Evolutionary conservation across 2,113 vertebrate species (phyloP), one percentile per base, ranked within the genome.

Genomic region (Halcyon malimbica): DNA sequence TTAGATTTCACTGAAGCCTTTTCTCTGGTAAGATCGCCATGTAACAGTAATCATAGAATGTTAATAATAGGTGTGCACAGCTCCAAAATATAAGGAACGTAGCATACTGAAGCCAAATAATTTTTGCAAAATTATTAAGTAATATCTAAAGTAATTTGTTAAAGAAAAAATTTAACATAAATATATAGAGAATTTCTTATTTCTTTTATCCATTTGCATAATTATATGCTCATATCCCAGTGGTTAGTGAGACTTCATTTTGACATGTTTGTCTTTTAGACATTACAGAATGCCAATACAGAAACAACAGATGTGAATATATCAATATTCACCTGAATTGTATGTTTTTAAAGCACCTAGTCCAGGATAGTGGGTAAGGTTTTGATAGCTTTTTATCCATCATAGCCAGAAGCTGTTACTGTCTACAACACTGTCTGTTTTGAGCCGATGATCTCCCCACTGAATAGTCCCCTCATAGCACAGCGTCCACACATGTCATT

Each of bases 401-500:
- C 26, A 14, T 31, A 13, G 1, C 9, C 31, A 78, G 60, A 73
- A 71, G 18, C 18, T 39, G 13, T 35, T 87, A 51, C 33, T 71
- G 15, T 57, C 23, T 78, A 31, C 9, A 68, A 28, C 13, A 37
- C 2, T 84, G 39, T 31, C 56, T 84, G 42, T 42, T 56, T 64
- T 53, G 15, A 76, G 16, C 8, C 29, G 26, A 37, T 35, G 26
- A 31, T 41, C 20, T 76, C 15, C 13, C 8, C 29, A 65, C 1
- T 29, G 18, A 67, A 41, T 4, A 53, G 0, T 4, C 15, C 35
- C 41, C 39, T 41, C 41, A 19, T 4, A 21, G 11, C 2, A 54
- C 0, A 74, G 35, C 7, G 44, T 57, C 81, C 67, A 54, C 13
- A 76, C n/a, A 64, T 0, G 0, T 50, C 5, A 9, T 62, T 94